These are phyloP conservation scores for Criorhina ranunculi DNA, from an alignment of 2,888 invertebrate genomes.

Conservation along the genomic window DNA sequence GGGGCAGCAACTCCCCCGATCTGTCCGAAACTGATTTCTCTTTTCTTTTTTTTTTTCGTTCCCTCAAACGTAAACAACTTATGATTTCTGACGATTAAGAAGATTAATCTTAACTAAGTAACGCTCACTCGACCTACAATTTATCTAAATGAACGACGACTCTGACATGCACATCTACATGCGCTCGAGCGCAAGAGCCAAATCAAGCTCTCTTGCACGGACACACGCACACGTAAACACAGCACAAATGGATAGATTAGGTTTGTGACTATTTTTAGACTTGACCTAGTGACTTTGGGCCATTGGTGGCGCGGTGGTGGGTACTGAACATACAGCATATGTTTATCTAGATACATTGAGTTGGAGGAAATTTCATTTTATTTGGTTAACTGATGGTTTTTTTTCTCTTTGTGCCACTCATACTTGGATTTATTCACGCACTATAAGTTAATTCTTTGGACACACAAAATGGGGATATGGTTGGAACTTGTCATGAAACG, in stretches of 20 bases:
- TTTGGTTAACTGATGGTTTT: neutral
- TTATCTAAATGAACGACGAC: conserved; percentile 42
- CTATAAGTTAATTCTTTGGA: conserved; percentile 14
- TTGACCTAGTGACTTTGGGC: conserved; percentile 74
- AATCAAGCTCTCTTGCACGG: neutral
- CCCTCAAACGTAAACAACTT: conserved; percentile 27
- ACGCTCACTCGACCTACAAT: conserved; percentile 58
- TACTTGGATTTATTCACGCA: conserved; percentile 18
- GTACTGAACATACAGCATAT: conserved; percentile 12
- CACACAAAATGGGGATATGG: conserved; percentile 3
- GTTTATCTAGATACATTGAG: conserved; percentile 37
- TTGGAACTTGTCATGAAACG: neutral
- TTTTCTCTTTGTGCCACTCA: conserved; percentile 36
- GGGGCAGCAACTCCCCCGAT: conserved; percentile 31
- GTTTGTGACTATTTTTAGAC: conserved; percentile 71
- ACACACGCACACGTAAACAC: conserved; percentile 10
- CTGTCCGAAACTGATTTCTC: conserved; percentile 45
- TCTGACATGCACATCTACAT: conserved; percentile 17
- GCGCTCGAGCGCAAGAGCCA: neutral
- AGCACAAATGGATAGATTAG: conserved; percentile 35
- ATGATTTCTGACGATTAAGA: conserved; percentile 56
- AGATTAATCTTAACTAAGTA: conserved; percentile 60
- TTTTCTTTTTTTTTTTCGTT: conserved; percentile 7
- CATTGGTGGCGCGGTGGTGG: conserved; percentile 35
- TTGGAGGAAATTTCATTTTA: conserved; percentile 20